Evolutionary conservation across 2,888 invertebrate species (phyloP).

Genomic region (Tuberolachnus salignus): DNA sequence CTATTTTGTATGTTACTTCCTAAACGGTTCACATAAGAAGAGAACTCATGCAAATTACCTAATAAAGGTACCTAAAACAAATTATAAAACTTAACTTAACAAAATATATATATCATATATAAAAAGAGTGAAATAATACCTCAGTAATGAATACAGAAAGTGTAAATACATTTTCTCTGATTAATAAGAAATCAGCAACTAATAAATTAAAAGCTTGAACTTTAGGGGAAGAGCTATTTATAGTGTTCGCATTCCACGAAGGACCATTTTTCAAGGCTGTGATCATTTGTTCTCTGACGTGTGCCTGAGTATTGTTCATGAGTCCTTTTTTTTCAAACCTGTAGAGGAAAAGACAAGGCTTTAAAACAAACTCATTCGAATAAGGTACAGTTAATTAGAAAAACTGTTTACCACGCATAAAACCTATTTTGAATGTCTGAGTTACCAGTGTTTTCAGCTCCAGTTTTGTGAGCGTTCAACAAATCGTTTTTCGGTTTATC

Average conservation of each 20-base stretch:
- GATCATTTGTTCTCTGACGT: conserved; percentile 69
- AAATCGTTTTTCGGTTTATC: neutral
- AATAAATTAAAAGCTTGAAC: conserved; percentile 70
- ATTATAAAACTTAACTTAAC: neutral
- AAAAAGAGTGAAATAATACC: conserved; percentile 59
- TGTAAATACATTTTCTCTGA: conserved; percentile 68
- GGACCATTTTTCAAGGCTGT: conserved; percentile 65
- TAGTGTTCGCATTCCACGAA: neutral
- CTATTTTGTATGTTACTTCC: neutral
- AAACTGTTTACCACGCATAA: conserved; percentile 18
- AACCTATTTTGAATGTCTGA: neutral
- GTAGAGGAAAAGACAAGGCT: neutral
- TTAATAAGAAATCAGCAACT: conserved; percentile 69
- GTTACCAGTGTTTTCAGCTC: neutral
- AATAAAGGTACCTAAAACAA: conserved; percentile 39
- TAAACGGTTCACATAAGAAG: conserved; percentile 13
- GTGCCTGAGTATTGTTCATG: conserved; percentile 67
- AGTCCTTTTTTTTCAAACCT: conserved; percentile 70
- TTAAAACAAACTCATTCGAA: no score
- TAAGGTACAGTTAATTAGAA: neutral
- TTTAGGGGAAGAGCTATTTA: conserved; percentile 65
- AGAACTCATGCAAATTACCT: conserved; percentile 2
- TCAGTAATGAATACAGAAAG: conserved; percentile 69
- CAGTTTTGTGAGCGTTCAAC: neutral
- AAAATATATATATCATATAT: no score